Conservation (phyloP, 2,797 vertebrate species). For the Leucoraja ocellata region DNA sequence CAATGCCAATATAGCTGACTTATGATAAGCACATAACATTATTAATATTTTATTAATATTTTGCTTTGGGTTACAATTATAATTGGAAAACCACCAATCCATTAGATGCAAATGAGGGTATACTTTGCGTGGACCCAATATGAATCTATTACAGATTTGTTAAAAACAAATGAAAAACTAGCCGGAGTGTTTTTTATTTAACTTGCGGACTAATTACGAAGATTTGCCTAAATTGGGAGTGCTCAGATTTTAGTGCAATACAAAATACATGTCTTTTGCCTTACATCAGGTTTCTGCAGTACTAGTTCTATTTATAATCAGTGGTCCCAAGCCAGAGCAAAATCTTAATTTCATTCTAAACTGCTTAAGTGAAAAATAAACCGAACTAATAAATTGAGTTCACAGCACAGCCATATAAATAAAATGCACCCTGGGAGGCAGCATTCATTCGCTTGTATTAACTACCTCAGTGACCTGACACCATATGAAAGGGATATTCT, state of each 20-base stretch:
- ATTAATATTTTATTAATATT: constrained; percentile 7
- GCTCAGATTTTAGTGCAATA: not conserved
- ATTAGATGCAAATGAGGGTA: not conserved
- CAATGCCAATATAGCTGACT: not conserved
- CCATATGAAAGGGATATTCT: constrained; percentile 61
- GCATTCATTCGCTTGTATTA: constrained; percentile 55
- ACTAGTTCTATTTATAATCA: not conserved
- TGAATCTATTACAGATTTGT: not conserved
- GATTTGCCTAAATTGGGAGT: not conserved
- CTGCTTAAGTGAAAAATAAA: constrained; percentile 31
- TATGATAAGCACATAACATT: not conserved
- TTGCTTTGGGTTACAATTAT: not conserved
- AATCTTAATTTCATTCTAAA: constrained; percentile 30
- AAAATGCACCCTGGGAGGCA: constrained; percentile 42
- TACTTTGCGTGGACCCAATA: not conserved
- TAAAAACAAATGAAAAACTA: not conserved
- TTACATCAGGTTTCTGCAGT: too few species aligned
- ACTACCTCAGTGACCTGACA: constrained; percentile 56
- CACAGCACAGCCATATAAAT: constrained; percentile 26
- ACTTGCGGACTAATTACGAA: too few species aligned
- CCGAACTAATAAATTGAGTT: constrained; percentile 33
- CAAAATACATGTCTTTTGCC: not conserved
- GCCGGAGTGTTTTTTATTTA: not conserved
- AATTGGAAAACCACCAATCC: not conserved
- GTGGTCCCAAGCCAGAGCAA: not conserved